Base-by-base conservation (phyloP, 2,797 vertebrate genomes). In the Tolypeutes matacus region DNA sequence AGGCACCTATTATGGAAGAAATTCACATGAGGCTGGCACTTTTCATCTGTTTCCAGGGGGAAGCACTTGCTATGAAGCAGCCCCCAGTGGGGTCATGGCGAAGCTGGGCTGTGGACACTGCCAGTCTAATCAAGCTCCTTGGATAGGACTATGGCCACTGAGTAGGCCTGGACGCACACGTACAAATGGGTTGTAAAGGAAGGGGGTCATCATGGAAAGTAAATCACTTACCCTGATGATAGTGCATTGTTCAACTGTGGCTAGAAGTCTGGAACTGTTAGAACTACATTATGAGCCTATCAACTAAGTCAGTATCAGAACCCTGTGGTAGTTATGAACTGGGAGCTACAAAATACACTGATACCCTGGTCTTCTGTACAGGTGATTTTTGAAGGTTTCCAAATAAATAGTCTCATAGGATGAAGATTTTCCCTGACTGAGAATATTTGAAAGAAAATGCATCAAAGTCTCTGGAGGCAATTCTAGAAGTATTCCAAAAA, bases 401-500 rank as follows among this genome's bases (percentile, higher is more conserved):
- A 83, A 82, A 64, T 83, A 64, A 39, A 34, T 17, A 75, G 56
- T 77, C 25, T 86, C n/a, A 53, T 36, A 89, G 25, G 36, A 72
- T 49, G 23, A 85, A n/a, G 23, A 72, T 65, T 83, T 82, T 73
- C 20, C 51, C 49, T 64, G 13, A 39, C 7, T 31, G 20, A 75
- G n/a, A 83, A 53, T 18, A 64, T 65, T 39, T 46, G n/a, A n/a
- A 69, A 89, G 36, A 88, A 90, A 89, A 91, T 42, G 15, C 6
- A 80, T 20, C 75, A 62, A 75, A 83, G 27, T 62, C 36, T 95
- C 31, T 76, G 5, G 21, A 67, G 20, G 36, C 39, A 58, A 64
- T 84, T 83, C 3, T 42, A 96, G 82, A 88, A 92, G 77, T 62
- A 80, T 42, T 84, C 25, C 49, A 58, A 64, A 85, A 91, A 42